Base-by-base conservation (phyloP, 2,797 vertebrate genomes). In the Onychomys leucogaster region DNA sequence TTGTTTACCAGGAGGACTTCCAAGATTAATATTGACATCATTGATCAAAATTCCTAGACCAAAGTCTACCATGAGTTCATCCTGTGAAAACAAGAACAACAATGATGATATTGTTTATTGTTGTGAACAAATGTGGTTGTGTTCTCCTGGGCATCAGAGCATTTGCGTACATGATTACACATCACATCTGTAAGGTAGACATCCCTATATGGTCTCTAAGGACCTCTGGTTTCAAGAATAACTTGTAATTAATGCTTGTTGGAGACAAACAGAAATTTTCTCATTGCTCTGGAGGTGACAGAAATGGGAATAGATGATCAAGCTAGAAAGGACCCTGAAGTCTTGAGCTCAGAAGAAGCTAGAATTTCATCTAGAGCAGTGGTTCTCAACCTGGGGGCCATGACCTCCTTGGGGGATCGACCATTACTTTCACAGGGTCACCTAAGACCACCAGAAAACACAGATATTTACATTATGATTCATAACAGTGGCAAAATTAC, bases 31-130 rank as follows among this genome's bases (percentile, higher is more conserved):
- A 82, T 25, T 95, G 92, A 95, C 43, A 65, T 88, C 84, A 86
- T 34, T 87, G 91, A 84, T 89, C 65, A 41, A 63, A 83, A 93
- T 95, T 75, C 86, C 75, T 46, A 93, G 86, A 83, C 82, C 2
- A 21, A 87, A 94, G 84, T 94, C 90, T 93, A 92, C 27, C 89
- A 43, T 84, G 97, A 96, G 93, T 90, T 96, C 95, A 93, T 94
- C 63, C 88, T 90, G 77, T 41, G 77, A 63, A 88, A 96, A 90
- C 71, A 92, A 46, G 61, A 89, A 37, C n/a, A 67, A 89, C 63
- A 41, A 59, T 34, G 83, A 93, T 76, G 55, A 67, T 73, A 81
- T 49, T 96, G 94, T 96, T 95, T 87, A 90, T 32, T 90, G 59
- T 83, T 88, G 77, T 89, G 71, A 59, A 90, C 91, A 94, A 63